A percentile compares a stretch with the other conserved stretches of the same genome.
phyloP scores from a whole-genome alignment of 2,797 vertebrate species.

The Gobio occitaniae region DNA sequence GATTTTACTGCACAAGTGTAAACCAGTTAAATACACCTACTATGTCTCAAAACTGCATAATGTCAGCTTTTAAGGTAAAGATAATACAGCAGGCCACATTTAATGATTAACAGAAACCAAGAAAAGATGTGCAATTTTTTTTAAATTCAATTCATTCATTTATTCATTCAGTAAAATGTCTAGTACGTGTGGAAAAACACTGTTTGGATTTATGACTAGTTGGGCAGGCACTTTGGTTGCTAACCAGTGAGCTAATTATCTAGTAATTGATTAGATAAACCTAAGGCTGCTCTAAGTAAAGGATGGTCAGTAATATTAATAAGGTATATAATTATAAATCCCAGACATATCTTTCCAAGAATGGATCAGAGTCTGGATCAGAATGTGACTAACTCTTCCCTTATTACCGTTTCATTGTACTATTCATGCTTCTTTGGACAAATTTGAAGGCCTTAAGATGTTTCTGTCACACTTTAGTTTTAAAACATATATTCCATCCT shows the following conservation, averaged over 20 bases:
- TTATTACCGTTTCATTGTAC: neutral
- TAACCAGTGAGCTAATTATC: slow-evolving; percentile 19
- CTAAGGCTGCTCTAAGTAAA: neutral
- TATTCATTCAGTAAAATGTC: neutral
- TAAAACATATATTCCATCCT: too few relatives aligned
- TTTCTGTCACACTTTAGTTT: too few relatives aligned
- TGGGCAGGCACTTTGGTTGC: neutral
- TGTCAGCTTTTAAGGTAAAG: neutral
- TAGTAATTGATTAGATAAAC: neutral
- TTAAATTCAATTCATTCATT: neutral
- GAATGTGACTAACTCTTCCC: neutral
- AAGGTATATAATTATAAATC: neutral
- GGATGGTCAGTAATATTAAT: neutral
- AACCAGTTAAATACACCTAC: slow-evolving; percentile 40
- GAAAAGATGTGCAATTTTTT: neutral
- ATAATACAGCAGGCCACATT: neutral
- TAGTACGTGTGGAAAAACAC: neutral
- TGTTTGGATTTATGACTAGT: neutral
- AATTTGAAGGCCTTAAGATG: neutral
- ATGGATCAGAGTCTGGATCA: neutral
- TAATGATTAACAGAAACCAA: neutral
- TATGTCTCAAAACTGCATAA: neutral
- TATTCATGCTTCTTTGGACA: neutral
- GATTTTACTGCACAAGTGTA: slow-evolving; percentile 38
- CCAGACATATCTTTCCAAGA: neutral